Evolutionary conservation across 2,797 vertebrate species (phyloP).

Genomic region (Bradypus variegatus): DNA sequence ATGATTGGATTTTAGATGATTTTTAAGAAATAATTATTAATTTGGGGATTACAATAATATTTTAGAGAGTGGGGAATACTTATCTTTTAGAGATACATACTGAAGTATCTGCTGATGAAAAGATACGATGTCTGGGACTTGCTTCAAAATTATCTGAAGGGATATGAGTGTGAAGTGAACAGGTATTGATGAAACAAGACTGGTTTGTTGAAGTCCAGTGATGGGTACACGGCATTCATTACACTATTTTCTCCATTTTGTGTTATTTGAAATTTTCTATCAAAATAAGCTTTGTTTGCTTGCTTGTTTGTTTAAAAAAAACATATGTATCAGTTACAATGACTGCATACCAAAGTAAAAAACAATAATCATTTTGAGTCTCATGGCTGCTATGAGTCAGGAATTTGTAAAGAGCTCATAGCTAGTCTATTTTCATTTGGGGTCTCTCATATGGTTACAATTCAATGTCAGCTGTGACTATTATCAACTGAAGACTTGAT

Average conservation of each 20-base stretch:
- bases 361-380: neutral
- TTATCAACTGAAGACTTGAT: neutral
- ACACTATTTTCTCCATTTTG: neutral
- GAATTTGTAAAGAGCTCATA: neutral
- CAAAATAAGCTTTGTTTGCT: neutral
- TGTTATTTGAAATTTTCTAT: neutral
- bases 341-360: neutral
- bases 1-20: neutral
- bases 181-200: neutral
- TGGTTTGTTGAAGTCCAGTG: neutral
- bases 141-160: too few relatives aligned
- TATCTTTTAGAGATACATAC: neutral
- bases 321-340: neutral
- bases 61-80: neutral
- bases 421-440: neutral
- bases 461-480: neutral
- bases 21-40: conserved; percentile 14
- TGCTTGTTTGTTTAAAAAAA: too few relatives aligned
- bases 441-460: neutral
- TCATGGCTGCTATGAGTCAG: neutral
- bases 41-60: neutral
- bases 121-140: neutral
- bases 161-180: neutral
- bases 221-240: neutral
- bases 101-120: neutral